A percentile compares a stretch with the other conserved stretches of the same genome.
Evolutionary conservation across 2,113 vertebrate species (phyloP).

Genomic region (Actenoides hombroni): DNA sequence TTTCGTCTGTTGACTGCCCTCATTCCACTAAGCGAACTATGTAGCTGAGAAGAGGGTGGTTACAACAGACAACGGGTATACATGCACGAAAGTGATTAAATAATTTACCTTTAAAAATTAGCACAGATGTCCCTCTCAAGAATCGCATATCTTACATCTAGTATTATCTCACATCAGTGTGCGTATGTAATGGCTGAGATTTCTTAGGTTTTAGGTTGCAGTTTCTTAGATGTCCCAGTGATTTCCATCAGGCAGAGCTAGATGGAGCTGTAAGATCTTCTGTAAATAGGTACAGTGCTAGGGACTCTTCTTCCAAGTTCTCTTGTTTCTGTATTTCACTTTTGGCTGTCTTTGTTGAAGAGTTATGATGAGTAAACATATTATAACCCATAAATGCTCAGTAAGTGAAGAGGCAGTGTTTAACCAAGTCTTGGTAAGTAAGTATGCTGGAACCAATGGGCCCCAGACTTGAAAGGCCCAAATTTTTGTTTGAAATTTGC

Average conservation of each 20-base stretch:
- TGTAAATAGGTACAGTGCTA: conserved; percentile 18
- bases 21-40: neutral
- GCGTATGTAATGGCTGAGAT: neutral
- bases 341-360: neutral
- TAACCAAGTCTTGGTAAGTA: neutral
- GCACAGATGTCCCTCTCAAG: neutral
- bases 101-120: conserved; percentile 18
- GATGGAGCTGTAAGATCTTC: conserved; percentile 81
- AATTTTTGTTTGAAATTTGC: neutral
- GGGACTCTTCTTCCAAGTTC: neutral
- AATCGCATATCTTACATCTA: neutral
- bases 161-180: neutral
- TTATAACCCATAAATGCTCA: rapidly evolving
- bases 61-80: neutral
- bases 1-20: neutral
- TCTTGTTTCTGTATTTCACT: neutral
- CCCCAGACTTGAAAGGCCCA: neutral
- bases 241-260: conserved; percentile 75
- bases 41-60: neutral
- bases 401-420: neutral
- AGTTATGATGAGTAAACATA: neutral
- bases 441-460: neutral
- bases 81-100: neutral
- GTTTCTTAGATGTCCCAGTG: conserved; percentile 11
- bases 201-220: neutral